These are phyloP conservation scores for Macquaria australasica DNA, from an alignment of 2,113 vertebrate species.

Conservation along the genomic window DNA sequence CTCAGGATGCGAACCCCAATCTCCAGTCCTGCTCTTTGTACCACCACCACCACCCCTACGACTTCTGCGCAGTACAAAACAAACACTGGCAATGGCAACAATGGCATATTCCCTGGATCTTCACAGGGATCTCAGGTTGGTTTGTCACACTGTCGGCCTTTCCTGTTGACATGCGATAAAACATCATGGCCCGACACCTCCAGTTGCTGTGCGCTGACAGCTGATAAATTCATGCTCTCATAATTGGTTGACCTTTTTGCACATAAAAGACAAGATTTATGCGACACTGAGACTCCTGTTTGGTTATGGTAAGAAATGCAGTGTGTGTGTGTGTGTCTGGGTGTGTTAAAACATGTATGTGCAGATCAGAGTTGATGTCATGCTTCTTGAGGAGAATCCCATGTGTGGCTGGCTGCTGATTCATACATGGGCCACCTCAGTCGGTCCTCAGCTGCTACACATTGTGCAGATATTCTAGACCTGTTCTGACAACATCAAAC, in stretches of 20 bases:
- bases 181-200: slow-evolving; percentile 10
- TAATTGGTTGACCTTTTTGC: slow-evolving; percentile 66
- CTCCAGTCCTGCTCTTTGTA: no score
- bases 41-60: no score
- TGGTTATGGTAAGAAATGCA: slow-evolving; percentile 30
- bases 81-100: no score
- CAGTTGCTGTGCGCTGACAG: slow-evolving; percentile 56
- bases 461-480: slow-evolving; percentile 34
- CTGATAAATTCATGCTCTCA: slow-evolving; percentile 63
- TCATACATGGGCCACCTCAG: slow-evolving; percentile 22
- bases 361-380: slow-evolving; percentile 45
- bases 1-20: no score
- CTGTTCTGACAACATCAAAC: slow-evolving; percentile 34
- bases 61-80: no score
- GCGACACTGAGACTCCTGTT: slow-evolving; percentile 46
- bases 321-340: slow-evolving; percentile 27
- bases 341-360: slow-evolving; percentile 1
- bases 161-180: slow-evolving; percentile 28
- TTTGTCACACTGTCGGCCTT: background rate
- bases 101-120: background rate
- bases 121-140: background rate
- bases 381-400: slow-evolving; percentile 49
- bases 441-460: slow-evolving; percentile 13
- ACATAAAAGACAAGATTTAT: slow-evolving; percentile 67
- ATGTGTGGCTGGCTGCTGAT: slow-evolving; percentile 27